Evolutionary conservation across 2,888 invertebrate genomes (phyloP), one percentile per base, ranked within the genome.

Genomic region (Cheilosia variabilis): DNA sequence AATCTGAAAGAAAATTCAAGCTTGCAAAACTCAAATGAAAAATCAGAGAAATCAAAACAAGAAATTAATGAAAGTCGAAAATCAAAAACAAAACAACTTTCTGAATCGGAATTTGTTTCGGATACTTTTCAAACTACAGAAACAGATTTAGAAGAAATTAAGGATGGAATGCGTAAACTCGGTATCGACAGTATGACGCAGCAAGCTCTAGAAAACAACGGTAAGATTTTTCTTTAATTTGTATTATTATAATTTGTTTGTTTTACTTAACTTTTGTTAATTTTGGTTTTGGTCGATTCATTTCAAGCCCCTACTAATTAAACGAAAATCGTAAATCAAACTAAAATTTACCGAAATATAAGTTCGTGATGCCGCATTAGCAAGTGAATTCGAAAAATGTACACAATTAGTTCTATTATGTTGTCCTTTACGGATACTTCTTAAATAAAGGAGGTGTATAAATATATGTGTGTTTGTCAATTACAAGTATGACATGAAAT

Each of bases 101-200:
- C 91, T 84, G 93, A 93, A 91, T 94, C 95, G 90, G 96, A 96
- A 92, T 96, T 96, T 93, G 94, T 96, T 89, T 96, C 96, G 89
- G 96, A 96, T 92, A 94, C 95, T 90, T 95, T 95, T 92, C 94
- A 95, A 92, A 94, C 94, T 88, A 94, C 94, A 89, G 93, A 93
- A 88, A 94, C 94, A 89, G 95, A 95, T 90, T 93, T 95, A 90
- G 95, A 95, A 90, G 95, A 96, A 92, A 95, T 95, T 86, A 94
- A 95, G 90, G 95, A 96, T 90, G 96, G 95, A 89, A 95, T 96
- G 95, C 91, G 95, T 92, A 95, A 95, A 92, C 93, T 96, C 88
- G 95, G 95, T 88, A 93, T 95, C 90, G 94, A 94, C 89, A 93
- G 94, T 72, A 91, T 93, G 90, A 93, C 91, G 86, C 91, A 93